Conservation (phyloP, 2,888 invertebrate species). For the Copidosoma aretas region DNA sequence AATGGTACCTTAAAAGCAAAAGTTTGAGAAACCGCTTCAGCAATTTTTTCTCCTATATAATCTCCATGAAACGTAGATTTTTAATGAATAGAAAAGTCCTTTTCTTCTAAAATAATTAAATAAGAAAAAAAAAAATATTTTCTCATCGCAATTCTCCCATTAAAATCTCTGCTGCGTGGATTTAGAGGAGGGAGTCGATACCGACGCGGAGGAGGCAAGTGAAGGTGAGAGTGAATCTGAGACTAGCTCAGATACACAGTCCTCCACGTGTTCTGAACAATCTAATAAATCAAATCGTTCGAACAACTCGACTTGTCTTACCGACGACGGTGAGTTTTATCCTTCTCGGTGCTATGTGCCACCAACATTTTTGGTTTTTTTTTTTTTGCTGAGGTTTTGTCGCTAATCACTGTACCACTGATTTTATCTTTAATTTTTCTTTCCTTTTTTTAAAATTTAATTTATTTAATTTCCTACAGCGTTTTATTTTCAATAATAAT, state of each 20-base stretch:
- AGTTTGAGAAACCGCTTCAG: background rate
- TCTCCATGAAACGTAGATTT: background rate
- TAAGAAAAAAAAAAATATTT: slow-evolving; percentile 1
- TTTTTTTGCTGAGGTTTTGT: slow-evolving; percentile 30
- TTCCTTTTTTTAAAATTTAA: slow-evolving; percentile 29
- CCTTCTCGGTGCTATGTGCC: slow-evolving; percentile 27
- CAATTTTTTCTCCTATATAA: background rate
- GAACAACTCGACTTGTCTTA: slow-evolving; percentile 60
- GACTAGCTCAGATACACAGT: slow-evolving; percentile 63
- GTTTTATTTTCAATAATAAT: slow-evolving; percentile 28
- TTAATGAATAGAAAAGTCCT: background rate
- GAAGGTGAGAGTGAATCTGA: slow-evolving; percentile 64
- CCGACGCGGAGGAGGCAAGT: slow-evolving; percentile 65
- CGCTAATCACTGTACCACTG: slow-evolving; percentile 14
- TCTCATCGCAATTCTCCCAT: background rate
- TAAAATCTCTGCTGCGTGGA: slow-evolving; percentile 59
- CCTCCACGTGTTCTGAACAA: slow-evolving; percentile 59
- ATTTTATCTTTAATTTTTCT: slow-evolving; percentile 12
- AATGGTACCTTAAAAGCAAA: background rate
- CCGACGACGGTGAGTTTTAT: slow-evolving; percentile 64
- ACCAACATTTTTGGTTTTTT: slow-evolving; percentile 13
- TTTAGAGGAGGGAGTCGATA: slow-evolving; percentile 61
- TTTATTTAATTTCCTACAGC: slow-evolving; percentile 32
- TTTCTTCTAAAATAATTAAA: background rate
- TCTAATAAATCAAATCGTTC: slow-evolving; percentile 60